Evolutionary conservation across 2,797 vertebrate genomes (phyloP).

Genomic region (Spea hammondii): DNA sequence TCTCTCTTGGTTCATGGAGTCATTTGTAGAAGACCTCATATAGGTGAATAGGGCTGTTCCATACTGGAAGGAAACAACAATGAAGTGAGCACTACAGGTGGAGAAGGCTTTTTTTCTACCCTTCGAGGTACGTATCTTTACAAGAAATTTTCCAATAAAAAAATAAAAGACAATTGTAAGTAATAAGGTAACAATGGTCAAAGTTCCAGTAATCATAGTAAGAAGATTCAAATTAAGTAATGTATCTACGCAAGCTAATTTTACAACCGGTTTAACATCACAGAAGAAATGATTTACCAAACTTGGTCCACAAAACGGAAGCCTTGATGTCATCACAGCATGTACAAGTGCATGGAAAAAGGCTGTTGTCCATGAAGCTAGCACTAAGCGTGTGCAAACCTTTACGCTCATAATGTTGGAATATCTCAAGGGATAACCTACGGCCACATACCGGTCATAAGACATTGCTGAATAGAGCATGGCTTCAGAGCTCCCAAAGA

Average conservation of each 20-base stretch:
- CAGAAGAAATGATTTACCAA: too few species aligned
- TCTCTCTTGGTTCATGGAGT: constrained; percentile 11
- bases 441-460: constrained; percentile 16
- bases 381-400: neutral
- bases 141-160: constrained; percentile 66
- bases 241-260: constrained; percentile 24
- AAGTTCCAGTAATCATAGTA: constrained; percentile 55
- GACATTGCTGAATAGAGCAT: constrained; percentile 14
- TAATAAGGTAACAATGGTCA: constrained; percentile 57
- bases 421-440: constrained; percentile 19
- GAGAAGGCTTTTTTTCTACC: constrained; percentile 68
- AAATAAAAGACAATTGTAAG: constrained; percentile 64
- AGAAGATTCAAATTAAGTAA: constrained; percentile 54
- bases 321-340: neutral
- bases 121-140: constrained; percentile 58
- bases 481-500: constrained; percentile 14
- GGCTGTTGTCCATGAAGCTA: neutral
- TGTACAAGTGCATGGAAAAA: constrained; percentile 6
- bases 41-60: constrained; percentile 51
- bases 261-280: constrained; percentile 9
- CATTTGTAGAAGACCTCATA: neutral
- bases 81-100: constrained; percentile 71
- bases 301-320: constrained; percentile 23
- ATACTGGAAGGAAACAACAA: constrained; percentile 67
- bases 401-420: constrained; percentile 5